phyloP scores from a whole-genome alignment of 2,113 vertebrate species.

The Tonatia bakeri region DNA sequence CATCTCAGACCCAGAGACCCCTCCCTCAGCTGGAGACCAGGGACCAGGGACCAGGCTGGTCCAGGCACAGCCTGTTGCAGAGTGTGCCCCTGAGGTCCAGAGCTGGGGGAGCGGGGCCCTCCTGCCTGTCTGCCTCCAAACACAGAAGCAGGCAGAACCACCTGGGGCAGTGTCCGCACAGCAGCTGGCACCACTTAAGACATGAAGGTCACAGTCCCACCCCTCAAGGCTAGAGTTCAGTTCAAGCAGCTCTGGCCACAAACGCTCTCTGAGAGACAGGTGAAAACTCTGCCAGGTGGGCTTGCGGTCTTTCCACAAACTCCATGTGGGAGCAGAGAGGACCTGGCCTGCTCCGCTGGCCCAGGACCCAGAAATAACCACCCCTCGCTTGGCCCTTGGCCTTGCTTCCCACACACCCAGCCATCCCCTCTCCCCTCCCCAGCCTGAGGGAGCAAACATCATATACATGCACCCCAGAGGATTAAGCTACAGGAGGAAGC shows the following conservation, averaged over 20 bases:
- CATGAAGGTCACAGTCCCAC: neutral
- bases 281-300: accelerated
- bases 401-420: neutral
- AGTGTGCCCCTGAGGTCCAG: neutral
- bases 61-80: neutral
- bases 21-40: accelerated
- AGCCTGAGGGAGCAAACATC: accelerated
- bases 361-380: no score
- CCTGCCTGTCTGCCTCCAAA: neutral
- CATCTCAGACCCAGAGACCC: neutral
- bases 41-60: accelerated
- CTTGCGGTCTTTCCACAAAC: neutral
- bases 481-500: no score
- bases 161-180: accelerated
- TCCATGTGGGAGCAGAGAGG: neutral
- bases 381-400: neutral
- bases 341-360: neutral
- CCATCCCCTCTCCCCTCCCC: no score
- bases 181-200: accelerated
- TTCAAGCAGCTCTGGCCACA: neutral
- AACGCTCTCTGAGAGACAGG: neutral
- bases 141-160: no score
- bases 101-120: neutral
- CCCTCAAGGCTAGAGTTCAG: accelerated
- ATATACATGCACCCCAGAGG: neutral